A percentile compares a stretch with the other conserved stretches of the same genome.
Evolutionary conservation across 2,797 vertebrate genomes (phyloP).

Genomic region (Sebastes kiyomatsui): DNA sequence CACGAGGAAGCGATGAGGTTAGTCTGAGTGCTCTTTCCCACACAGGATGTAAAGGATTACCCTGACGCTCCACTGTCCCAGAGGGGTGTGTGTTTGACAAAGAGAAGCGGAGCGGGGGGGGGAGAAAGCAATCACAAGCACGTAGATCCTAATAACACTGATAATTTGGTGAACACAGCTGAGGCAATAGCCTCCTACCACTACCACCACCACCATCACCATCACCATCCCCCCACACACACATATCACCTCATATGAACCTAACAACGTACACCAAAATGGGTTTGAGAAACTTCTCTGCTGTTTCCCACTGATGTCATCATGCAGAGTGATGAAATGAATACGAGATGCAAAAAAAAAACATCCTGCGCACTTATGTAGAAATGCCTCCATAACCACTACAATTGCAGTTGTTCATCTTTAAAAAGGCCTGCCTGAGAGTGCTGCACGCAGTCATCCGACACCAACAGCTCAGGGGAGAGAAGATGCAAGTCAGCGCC

Average conservation of each 20-base stretch:
- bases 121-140: constrained; percentile 58
- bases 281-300: constrained; percentile 34
- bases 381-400: neutral
- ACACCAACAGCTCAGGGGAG: constrained; percentile 24
- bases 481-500: constrained; percentile 46
- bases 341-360: neutral
- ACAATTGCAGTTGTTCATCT: constrained; percentile 4
- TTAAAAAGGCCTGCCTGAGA: neutral
- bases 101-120: constrained; percentile 39
- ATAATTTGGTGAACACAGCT: constrained; percentile 81
- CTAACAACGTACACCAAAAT: neutral
- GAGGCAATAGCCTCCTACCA: constrained; percentile 62
- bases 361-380: neutral
- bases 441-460: constrained; percentile 22
- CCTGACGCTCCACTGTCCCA: constrained; percentile 42
- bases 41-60: constrained; percentile 75
- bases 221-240: neutral
- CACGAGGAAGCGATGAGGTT: constrained; percentile 56
- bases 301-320: constrained; percentile 13
- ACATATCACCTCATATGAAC: neutral
- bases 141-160: constrained; percentile 64
- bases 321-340: neutral
- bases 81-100: constrained; percentile 65
- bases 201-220: neutral
- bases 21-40: constrained; percentile 50